Evolutionary conservation across 2,113 vertebrate genomes (phyloP), one percentile per base, ranked within the genome.

Genomic region (Meles meles): DNA sequence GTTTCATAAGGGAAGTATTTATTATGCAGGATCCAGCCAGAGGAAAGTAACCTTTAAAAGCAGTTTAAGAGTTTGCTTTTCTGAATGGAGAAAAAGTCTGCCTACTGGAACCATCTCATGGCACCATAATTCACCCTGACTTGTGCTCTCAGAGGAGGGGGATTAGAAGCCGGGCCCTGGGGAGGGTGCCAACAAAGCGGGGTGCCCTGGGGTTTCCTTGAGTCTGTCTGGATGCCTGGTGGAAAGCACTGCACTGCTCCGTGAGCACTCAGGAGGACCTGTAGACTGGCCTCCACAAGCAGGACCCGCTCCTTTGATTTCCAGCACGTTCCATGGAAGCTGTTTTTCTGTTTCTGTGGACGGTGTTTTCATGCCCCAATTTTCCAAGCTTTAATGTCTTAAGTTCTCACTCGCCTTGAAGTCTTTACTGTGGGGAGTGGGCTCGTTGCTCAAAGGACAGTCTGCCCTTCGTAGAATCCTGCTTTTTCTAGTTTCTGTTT

Each of bases 261-360:
- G 15, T 52, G 61, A 80, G 49, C 18, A 6, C 89, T 65, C 1
- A 4, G 44, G 27, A 67, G 39, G 29, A 47, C 55, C 15, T 29
- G 39, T 17, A 15, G 31, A 37, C 49, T 13, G 71, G 37, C 34
- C n/a, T 59, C 59, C 4, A 4, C 29, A 11, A 12, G 59, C 3
- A 3, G 17, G 11, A 25, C 10, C 25, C 4, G 0, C 13, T 6
- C 15, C 92, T 49, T 23, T 14, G 57, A 52, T 81, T 55, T 31
- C 71, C 10, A 13, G 29, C n/a, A 11, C 0, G 0, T 23, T 57
- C 52, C n/a, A 1, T 6, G 2, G 29, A 3, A 39, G 52, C 15
- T 57, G 37, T 5, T 42, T 57, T 15, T 80, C 67, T 65, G 27
- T 29, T 1, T 29, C n/a, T 49, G 27, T 42, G 25, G 23, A 74